Base-by-base conservation (phyloP, 2,113 vertebrate species). In the Hippocampus barbouri region DNA sequence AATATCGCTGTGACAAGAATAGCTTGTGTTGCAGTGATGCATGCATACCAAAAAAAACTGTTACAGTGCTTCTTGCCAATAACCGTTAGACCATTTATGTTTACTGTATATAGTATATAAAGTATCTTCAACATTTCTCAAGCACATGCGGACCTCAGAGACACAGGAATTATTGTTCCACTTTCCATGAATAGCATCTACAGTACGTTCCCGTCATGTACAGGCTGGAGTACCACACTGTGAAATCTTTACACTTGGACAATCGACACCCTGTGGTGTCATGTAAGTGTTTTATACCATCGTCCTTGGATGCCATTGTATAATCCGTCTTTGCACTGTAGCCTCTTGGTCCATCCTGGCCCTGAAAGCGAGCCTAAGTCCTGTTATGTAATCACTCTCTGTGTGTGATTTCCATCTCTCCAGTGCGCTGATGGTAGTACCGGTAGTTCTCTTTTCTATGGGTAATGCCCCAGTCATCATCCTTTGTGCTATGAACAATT, bases 151-250 rank as follows among this genome's bases (percentile, higher is more conserved):
- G 82, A 76, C 66, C 81, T 76, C 68, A 23, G 76, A 79, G 62
- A 92, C 89, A 93, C 81, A 79, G 70, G 76, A 68, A 8, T 66
- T 78, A 88, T 90, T 93, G 90, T 91, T 77, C 15, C 21, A 15
- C 43, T 72, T 83, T 74, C 60, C 40, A 61, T 85, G 78, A 85
- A 79, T 77, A 79, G 79, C 74, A 71, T 75, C 76, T 51, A 83
- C 38, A 43, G 40, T 45, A 45, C 77, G 81, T 70, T 79, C 77
- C 66, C 34, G 34, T 38, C 34, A 38, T 60, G 82, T 74, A 60
- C 69, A 81, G 77, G 62, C 80, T 63, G 16, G 65, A 81, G 80
- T 81, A 70, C 76, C 70, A 75, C 78, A 73, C 73, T 76, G 72
- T 77, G 69, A 66, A 75, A 66, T 69, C 72, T 74, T 34, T 65